Percentiles rank a stretch among this genome's conserved stretches.
Conservation (phyloP, 2,797 vertebrate species). For the Anas georgica region DNA sequence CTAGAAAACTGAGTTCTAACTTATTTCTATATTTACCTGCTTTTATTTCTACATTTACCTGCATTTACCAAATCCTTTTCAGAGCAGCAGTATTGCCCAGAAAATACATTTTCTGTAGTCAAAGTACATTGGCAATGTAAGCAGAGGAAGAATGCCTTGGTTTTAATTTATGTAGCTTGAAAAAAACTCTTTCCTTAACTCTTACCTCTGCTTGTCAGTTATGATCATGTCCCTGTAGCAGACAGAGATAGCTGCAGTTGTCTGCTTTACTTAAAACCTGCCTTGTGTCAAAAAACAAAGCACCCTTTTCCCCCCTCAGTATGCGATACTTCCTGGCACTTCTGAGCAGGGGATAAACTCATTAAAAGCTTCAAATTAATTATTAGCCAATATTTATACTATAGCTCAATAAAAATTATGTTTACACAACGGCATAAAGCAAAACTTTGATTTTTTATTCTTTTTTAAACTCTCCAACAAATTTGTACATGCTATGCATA, state of each 20-base stretch:
- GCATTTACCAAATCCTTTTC: neutral
- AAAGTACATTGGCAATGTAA: neutral
- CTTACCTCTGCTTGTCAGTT: neutral
- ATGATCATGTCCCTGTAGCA: neutral
- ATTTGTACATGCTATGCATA: neutral
- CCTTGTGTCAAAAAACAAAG: neutral
- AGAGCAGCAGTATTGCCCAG: neutral
- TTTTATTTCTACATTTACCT: neutral
- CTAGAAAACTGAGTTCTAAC: neutral
- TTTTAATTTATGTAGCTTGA: neutral
- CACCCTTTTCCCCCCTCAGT: neutral
- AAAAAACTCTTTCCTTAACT: neutral
- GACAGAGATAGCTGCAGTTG: neutral
- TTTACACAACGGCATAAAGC: constrained; percentile 1
- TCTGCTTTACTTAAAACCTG: neutral
- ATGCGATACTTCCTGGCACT: neutral
- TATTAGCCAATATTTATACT: constrained; percentile 39
- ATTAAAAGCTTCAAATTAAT: neutral
- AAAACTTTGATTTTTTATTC: neutral
- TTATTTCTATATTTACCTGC: neutral
- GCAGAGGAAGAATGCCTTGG: neutral
- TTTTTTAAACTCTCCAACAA: neutral
- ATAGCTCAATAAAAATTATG: constrained; percentile 6
- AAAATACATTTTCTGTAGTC: neutral
- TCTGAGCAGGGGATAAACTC: neutral